Conservation (phyloP, 2,888 invertebrate genomes). For the Oscheius sp. region DNA sequence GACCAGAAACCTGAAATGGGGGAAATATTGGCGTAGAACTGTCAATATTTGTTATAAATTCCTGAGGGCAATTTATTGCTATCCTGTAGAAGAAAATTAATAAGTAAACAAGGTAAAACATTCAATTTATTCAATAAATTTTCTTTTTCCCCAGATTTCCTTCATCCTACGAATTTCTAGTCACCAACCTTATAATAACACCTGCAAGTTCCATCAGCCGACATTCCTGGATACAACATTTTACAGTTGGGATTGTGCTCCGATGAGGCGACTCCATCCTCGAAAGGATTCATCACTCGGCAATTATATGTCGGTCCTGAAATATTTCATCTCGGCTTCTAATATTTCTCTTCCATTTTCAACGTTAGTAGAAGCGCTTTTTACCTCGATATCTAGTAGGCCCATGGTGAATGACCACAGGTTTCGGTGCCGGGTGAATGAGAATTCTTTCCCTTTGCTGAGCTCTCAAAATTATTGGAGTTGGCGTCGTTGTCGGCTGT, state of each 20-base stretch:
- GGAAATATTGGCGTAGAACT: too few species aligned
- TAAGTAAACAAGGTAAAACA: too few species aligned
- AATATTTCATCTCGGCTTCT: not conserved
- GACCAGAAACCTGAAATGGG: conserved; percentile 49
- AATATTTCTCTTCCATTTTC: not conserved
- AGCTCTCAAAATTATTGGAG: conserved; percentile 21
- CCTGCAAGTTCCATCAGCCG: conserved; percentile 49
- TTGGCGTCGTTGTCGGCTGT: not conserved
- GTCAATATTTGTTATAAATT: too few species aligned
- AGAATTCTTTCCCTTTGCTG: conserved; percentile 21
- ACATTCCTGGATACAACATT: conserved; percentile 57
- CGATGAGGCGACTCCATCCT: conserved; percentile 46
- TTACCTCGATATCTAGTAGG: conserved; percentile 32
- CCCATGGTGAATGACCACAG: conserved; percentile 53
- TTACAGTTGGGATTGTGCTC: conserved; percentile 53
- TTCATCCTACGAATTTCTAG: too few species aligned
- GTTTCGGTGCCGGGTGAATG: conserved; percentile 44
- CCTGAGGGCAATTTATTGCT: too few species aligned
- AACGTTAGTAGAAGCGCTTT: not conserved
- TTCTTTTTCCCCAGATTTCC: not conserved
- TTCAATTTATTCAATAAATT: too few species aligned
- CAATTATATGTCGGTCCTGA: conserved; percentile 57
- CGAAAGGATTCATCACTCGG: conserved; percentile 54
- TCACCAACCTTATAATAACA: conserved; percentile 51
- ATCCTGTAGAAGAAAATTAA: too few species aligned